Base-by-base conservation (phyloP, 2,888 invertebrate species). In the Sinhomidia bicolor region DNA sequence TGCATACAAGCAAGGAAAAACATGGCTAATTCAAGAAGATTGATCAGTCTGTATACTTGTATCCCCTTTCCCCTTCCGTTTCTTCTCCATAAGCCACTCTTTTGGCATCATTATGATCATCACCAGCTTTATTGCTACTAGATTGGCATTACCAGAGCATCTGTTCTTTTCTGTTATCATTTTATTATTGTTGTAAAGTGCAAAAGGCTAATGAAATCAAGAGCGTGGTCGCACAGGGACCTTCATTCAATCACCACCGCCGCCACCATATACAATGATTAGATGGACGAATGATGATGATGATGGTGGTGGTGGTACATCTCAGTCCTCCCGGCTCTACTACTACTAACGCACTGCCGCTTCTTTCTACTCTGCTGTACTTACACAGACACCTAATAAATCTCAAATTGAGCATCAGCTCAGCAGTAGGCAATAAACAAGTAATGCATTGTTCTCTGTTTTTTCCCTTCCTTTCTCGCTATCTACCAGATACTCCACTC, bases 131-230 rank as follows among this genome's bases (percentile, higher is more conserved):
- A 71, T 17, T 71, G 44, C 36, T 36, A 17, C 36, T n/a, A n/a
- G n/a, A n/a, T n/a, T 44, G 71, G 71, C 71, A 76, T 29, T 54
- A 79, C 12, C 12, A 81, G 74, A 89, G 89, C 89, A 89, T 89
- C 89, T 89, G 89, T 76, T 89, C 89, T 57, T 26, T 44, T 78
- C 51, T 79, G 68, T 81, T 81, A 81, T 81, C 81, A 81, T 81
- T 81, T 85, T 79, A 80, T 76, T 82, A 80, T 85, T 82, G 87
- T 89, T 74, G 82, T 81, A 81, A 85, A 87, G 87, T 87, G 87
- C 62, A 86, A 88, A 88, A 85, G 85, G 89, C 89, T 89, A 89
- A 89, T 89, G 89, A 89, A 89, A 89, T 89, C 89, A 89, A 85
- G 89, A 89, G 85, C 71, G 47, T 57, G 74, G 85, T 89, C 88